Evolutionary conservation across 2,888 invertebrate species (phyloP), one percentile per base, ranked within the genome.

Genomic region (Chloromyia formosa): DNA sequence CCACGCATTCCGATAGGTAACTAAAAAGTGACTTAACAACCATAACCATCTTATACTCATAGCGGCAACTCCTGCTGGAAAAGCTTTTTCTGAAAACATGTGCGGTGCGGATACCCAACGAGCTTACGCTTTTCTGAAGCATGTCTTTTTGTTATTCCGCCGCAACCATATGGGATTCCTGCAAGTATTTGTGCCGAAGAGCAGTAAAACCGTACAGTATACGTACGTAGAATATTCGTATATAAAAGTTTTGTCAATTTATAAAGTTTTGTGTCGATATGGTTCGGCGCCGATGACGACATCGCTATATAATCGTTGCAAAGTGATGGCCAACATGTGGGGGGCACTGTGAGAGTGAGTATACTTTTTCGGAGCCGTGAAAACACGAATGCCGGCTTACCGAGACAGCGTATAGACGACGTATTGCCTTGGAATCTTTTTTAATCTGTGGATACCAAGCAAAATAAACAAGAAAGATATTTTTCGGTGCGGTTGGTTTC

Each of bases 211-310:
- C 2, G 27, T 4, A 35, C 27, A 4, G 7, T 7, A 7, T 35
- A 35, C 27, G 49, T 49, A 49, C 49, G 49, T 49, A 49, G 49
- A 49, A 49, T 35, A 35, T 35, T 35, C 27, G 27, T 35, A 35
- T 35, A 35, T 49, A 49, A 49, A 49, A 49, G 49, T 49, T 49
- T 49, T 49, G 49, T 49, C 49, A 49, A 49, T 49, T 49, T 35
- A 35, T 35, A 35, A 35, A 35, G 49, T 12, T 49, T 49, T 49
- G 49, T 49, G 12, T 10, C 49, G 49, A 49, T 49, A 49, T 49
- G 49, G 49, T 49, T 49, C 49, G 49, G 49, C 49, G 49, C 49
- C 49, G 49, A 49, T 49, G 49, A 49, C 49, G 49, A 49, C 49
- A 49, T 49, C 49, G 49, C 49, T 49, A 49, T 49, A 49, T 7